Evolutionary conservation across 2,888 invertebrate genomes (phyloP).

Genomic region (Sphaerophoria taeniata): DNA sequence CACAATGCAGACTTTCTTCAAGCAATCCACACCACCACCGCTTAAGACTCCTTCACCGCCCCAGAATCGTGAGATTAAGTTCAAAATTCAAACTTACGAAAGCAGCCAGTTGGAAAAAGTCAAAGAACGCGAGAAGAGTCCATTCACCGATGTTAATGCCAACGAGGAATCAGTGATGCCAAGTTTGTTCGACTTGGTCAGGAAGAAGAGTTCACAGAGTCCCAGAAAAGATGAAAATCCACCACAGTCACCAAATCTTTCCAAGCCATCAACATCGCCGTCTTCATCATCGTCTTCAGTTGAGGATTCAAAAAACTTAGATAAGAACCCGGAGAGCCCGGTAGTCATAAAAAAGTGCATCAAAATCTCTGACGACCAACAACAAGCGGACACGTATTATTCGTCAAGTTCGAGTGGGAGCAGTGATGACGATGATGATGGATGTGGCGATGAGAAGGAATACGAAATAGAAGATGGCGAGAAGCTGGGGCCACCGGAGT

Average conservation of each 20-base stretch:
- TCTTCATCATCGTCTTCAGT: not conserved
- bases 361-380: slow-evolving; percentile 76
- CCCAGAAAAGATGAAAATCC: slow-evolving; percentile 65
- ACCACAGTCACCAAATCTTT: not conserved
- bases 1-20: slow-evolving; percentile 80
- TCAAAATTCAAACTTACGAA: slow-evolving; percentile 82
- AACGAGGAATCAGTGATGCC: slow-evolving; percentile 84
- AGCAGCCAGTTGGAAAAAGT: slow-evolving; percentile 78
- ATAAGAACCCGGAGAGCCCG: slow-evolving; percentile 75
- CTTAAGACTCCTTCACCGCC: slow-evolving; percentile 58
- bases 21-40: slow-evolving; percentile 72
- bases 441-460: slow-evolving; percentile 78
- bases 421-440: slow-evolving; percentile 75
- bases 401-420: slow-evolving; percentile 80
- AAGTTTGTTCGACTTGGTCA: slow-evolving; percentile 88
- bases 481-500: slow-evolving; percentile 82
- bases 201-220: slow-evolving; percentile 83
- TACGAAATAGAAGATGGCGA: slow-evolving; percentile 82
- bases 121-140: slow-evolving; percentile 66
- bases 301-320: slow-evolving; percentile 43
- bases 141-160: slow-evolving; percentile 80
- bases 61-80: slow-evolving; percentile 79
- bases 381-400: slow-evolving; percentile 78
- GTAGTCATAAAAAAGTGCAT: slow-evolving; percentile 81
- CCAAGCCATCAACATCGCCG: not conserved